A percentile compares a stretch with the other conserved stretches of the same genome.
phyloP scores from a whole-genome alignment of 2,113 vertebrate genomes.

The Corythornis madagascariensis region DNA sequence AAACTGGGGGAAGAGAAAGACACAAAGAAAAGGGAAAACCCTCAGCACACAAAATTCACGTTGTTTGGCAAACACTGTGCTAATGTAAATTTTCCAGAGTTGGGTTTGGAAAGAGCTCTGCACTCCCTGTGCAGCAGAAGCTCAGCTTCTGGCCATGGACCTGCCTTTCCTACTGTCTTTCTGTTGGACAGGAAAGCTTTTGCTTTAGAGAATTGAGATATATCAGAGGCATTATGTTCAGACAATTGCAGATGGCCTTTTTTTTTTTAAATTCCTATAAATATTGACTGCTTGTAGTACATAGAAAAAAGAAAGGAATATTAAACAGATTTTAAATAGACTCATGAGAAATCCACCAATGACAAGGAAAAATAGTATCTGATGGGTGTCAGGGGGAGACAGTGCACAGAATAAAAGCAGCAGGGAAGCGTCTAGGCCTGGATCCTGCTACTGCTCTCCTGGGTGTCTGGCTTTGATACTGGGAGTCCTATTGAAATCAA shows the following conservation, averaged over 20 bases:
- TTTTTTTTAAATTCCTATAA: not conserved
- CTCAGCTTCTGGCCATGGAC: not conserved
- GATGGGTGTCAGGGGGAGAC: not conserved
- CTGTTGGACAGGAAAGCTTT: slow-evolving; percentile 6
- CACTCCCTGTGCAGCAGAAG: not conserved
- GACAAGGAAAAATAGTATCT: not conserved
- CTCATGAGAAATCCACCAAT: not conserved
- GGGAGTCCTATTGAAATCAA: not conserved
- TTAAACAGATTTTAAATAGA: not conserved
- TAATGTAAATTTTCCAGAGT: slow-evolving; percentile 35
- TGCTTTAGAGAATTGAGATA: not conserved
- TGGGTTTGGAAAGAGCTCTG: not conserved
- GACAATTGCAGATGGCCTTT: not conserved
- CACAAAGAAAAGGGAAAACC: not conserved
- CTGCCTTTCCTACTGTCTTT: not conserved
- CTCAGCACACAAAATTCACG: not conserved
- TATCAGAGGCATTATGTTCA: not conserved
- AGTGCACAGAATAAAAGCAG: slow-evolving; percentile 34
- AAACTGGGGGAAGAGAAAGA: not conserved
- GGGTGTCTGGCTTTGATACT: not conserved
- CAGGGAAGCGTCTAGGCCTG: slow-evolving; percentile 22
- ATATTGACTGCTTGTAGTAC: not conserved
- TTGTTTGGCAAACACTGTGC: not conserved
- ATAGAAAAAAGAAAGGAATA: not conserved
- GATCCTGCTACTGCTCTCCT: not conserved